Base-by-base conservation (phyloP, 2,113 vertebrate genomes). In the Cepphus grylle region DNA sequence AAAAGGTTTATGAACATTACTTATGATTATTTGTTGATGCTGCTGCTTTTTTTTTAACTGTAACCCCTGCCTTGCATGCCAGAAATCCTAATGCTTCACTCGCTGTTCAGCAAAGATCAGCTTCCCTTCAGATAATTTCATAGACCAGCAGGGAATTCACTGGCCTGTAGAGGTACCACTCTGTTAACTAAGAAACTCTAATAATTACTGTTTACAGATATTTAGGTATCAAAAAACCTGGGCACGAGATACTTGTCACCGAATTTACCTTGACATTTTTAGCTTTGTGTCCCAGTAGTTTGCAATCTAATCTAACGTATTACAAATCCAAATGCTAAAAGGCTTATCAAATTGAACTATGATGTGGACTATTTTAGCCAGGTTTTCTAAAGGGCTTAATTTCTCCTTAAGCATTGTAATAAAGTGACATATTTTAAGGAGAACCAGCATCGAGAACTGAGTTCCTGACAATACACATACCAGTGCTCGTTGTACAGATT, bases 1-100 rank as follows among this genome's bases (percentile, higher is more conserved):
- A 92, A 96, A 97, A 96, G 59, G 88, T 95, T 97, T 98, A 87
- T 95, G 90, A 98, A 96, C 38, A 72, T 96, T 96, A 81, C 56
- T 97, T 97, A 90, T 63, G 86, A 87, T 91, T 79, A 94, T 96
- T 89, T 95, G 72, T 96, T 91, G 96, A 82, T 97, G 70, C 42
- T 96, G 76, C 74, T 72, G 20, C 21, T 69, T 70, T 73, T 85
- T 58, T 85, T 96, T 85, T 45, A 96, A 91, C 96, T 97, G 56
- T 88, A 79, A 40, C 55, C 66, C 69, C 53, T 93, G 43, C 81
- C 94, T 95, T 96, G 40, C 81, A 53, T 95, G 81, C 61, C 70
- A 86, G 81, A 93, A 97, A 88, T 95, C 70, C 26, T 62, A 95
- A 62, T 89, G 53, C 52, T 90, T 91, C 50, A 49, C 52, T 95